phyloP scores from a whole-genome alignment of 2,888 invertebrate species.

The Amphimallon solstitiale region DNA sequence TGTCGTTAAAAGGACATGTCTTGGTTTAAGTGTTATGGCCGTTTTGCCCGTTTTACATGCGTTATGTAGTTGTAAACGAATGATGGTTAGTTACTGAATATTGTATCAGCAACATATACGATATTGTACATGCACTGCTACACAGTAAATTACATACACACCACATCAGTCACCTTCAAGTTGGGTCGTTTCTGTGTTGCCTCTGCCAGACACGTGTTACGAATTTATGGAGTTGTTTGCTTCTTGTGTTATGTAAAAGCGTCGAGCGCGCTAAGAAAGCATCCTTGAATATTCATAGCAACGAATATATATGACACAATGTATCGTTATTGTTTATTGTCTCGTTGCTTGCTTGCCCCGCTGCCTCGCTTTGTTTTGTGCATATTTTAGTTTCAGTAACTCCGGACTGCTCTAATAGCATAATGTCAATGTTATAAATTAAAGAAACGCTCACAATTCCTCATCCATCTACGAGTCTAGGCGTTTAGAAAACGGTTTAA shows the following conservation, averaged over 20 bases:
- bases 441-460: no score
- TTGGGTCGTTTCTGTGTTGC: slow-evolving; percentile 22
- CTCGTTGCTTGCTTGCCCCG: slow-evolving; percentile 13
- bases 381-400: slow-evolving; percentile 7
- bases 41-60: no score
- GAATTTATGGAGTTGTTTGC: slow-evolving; percentile 42
- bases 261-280: slow-evolving; percentile 27
- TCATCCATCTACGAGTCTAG: no score
- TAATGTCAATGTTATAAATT: not conserved
- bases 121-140: no score
- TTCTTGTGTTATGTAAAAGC: slow-evolving; percentile 35
- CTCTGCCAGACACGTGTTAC: slow-evolving; percentile 39
- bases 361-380: not conserved
- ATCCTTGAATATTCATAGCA: slow-evolving; percentile 41
- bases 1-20: no score
- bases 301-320: slow-evolving; percentile 40
- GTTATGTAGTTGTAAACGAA: no score
- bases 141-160: not conserved
- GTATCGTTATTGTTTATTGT: slow-evolving; percentile 41
- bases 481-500: no score
- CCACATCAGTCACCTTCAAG: slow-evolving; percentile 31
- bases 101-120: no score
- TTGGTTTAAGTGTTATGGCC: no score
- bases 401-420: not conserved
- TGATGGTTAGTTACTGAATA: no score